Evolutionary conservation across 2,888 invertebrate species (phyloP).

Genomic region (Tachina fera): DNA sequence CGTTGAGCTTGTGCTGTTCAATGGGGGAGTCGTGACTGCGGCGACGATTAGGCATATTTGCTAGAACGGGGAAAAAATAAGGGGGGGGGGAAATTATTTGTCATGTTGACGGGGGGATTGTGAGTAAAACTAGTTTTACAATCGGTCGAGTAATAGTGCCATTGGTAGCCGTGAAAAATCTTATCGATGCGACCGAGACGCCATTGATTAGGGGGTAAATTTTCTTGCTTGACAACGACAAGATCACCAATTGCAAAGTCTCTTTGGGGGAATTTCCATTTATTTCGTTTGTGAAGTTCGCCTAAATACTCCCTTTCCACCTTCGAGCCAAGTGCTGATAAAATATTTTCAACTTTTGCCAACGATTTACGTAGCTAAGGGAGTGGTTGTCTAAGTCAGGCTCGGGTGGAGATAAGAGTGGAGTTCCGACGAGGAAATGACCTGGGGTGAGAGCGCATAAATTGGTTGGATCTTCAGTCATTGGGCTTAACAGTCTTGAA

Average conservation of each 20-base stretch:
- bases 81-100: neutral
- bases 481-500: too few relatives aligned
- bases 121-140: too few relatives aligned
- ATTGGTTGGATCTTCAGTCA: too few relatives aligned
- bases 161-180: neutral
- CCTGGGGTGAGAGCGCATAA: too few relatives aligned
- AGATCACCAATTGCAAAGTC: too few relatives aligned
- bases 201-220: neutral
- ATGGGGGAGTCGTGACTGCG: neutral
- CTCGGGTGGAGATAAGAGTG: slow-evolving; percentile 5
- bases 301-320: neutral
- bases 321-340: neutral
- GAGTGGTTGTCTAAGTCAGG: neutral
- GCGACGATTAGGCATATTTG: neutral
- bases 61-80: neutral
- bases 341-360: slow-evolving; percentile 12
- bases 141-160: neutral
- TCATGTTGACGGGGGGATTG: neutral
- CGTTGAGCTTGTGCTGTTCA: too few relatives aligned
- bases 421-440: slow-evolving; percentile 21
- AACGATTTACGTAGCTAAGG: neutral
- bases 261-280: too few relatives aligned
- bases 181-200: neutral
- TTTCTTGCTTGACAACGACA: too few relatives aligned
- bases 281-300: too few relatives aligned